Evolutionary conservation across 2,888 invertebrate species (phyloP), one percentile per base, ranked within the genome.

Genomic region (Dyspetes luteomarginatus): DNA sequence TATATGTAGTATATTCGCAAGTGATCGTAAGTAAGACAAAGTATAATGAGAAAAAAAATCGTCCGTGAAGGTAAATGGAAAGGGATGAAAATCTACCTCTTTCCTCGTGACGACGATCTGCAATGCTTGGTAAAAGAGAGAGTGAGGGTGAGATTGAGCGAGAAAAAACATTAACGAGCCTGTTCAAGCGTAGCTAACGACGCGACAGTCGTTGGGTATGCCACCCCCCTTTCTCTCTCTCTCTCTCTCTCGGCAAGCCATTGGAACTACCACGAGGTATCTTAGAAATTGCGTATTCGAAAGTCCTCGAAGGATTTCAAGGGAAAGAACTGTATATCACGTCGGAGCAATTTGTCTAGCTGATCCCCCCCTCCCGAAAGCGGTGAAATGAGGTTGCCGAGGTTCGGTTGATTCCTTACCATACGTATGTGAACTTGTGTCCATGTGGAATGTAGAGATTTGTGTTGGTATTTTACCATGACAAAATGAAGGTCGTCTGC

Each of bases 321-420:
- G 82, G 86, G 84, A 88, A 86, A 85, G 87, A 86, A 86, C 86
- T 85, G 87, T 88, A 88, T 86, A 89, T 90, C 89, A 89, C 88
- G 85, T 83, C 50, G 79, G 76, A 83, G 86, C 87, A 89, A 90
- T 89, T 90, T 89, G 89, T 89, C 89, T 87, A 86, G 87, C 86
- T 89, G 87, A 89, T 87, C 85, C 85, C 22, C 73, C 78, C 82
- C 73, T 77, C 82, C 15, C 82, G 83, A 86, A 84, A 84, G 71
- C 9, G 71, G 82, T 73, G 69, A 56, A 52, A 56, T 9, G 58
- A 72, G 64, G 73, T 69, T 48, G 41, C 48, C 45, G 45, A 78
- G 64, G 65, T 68, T 64, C n/a, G 62, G 60, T 56, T 56, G 64
- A 74, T 72, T 41, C 64, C 36, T 41, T 24, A 60, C 45, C n/a